Base-by-base conservation (phyloP, 2,113 vertebrate species). In the Steatornis caripensis region DNA sequence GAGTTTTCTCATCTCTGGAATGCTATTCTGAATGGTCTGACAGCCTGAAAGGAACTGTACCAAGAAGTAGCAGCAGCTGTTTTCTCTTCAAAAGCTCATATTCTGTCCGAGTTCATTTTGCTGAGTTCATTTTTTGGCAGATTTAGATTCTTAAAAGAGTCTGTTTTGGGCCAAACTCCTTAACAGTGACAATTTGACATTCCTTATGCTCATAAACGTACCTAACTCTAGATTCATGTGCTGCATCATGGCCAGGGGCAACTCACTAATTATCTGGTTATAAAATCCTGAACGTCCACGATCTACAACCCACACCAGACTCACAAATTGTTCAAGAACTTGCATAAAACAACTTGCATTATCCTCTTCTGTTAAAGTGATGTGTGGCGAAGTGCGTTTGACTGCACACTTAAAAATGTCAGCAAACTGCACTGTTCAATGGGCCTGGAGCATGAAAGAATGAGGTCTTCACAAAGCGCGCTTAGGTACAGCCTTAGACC, bases 1-100 rank as follows among this genome's bases (percentile, higher is more conserved):
- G n/a, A 84, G 36, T 57, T 81, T 96, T 92, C 82, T 95, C 60
- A 81, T 75, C 58, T 95, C 43, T 60, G 53, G 8, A 90, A 43
- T 54, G 65, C 60, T 80, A 79, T 54, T 82, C 68, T 68, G 27
- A 84, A 93, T 16, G 15, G 51, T 37, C 36, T 41, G 85, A 90
- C 24, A 86, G 61, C 61, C 48, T 88, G 70, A 90, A 90, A 53
- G 34, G 37, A 92, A 60, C 32, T 61, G 15, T 71, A 71, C 11
- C 55, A 86, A 90, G 48, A 92, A 92, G 68, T 32, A 90, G 30
- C n/a, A 78, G 7, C 5, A 29, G n/a, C 15, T 93, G 49, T 83
- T 95, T 76, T 69, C 54, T 80, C 95, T 95, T 84, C 71, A 77
- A 60, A 77, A 87, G 19, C 27, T 86, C 23, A 55, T 84, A 84